Evolutionary conservation across 2,797 vertebrate species (phyloP), one percentile per base, ranked within the genome.

Genomic region (Pterois miles): DNA sequence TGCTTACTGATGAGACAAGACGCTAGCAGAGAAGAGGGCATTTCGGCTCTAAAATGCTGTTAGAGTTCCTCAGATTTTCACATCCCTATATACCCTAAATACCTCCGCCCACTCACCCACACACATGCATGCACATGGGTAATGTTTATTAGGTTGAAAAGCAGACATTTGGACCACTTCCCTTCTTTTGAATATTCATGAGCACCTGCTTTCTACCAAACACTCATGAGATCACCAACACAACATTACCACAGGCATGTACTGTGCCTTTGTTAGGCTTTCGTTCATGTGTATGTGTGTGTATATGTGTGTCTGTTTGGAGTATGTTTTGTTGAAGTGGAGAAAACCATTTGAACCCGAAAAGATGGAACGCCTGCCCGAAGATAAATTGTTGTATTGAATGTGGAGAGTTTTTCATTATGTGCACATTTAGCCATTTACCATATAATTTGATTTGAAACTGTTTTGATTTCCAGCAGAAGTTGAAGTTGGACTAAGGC

Each of bases 101-200:
- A 67, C 23, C 50, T 48, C 56, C 63, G 18, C 31, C 31, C 36
- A 66, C 53, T 6, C 57, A 60, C 36, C 6, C 34, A 69, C 66
- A 22, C 68, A 80, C 79, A 74, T 25, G 10, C 66, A 80, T 56
- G 48, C 59, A 67, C 50, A 62, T 4, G n/a, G 16, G 14, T 65
- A 48, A 80, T 86, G 80, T 85, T 62, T 74, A 56, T 75, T 54
- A 64, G 71, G 22, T 71, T 81, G 66, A 84, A 83, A 88, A 71
- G 11, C 68, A 82, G 80, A 81, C 74, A 76, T 84, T 89, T 82
- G 65, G 76, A 80, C 71, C 66, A 71, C 60, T 83, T 86, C 56
- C 63, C 27, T 48, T 31, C 58, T 65, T 60, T 46, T 91, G 72
- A 91, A 93, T 90, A 92, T 92, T 88, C 76, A 92, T 91, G 87